Conservation (phyloP, 2,888 invertebrate species). For the Rosalia funebris region DNA sequence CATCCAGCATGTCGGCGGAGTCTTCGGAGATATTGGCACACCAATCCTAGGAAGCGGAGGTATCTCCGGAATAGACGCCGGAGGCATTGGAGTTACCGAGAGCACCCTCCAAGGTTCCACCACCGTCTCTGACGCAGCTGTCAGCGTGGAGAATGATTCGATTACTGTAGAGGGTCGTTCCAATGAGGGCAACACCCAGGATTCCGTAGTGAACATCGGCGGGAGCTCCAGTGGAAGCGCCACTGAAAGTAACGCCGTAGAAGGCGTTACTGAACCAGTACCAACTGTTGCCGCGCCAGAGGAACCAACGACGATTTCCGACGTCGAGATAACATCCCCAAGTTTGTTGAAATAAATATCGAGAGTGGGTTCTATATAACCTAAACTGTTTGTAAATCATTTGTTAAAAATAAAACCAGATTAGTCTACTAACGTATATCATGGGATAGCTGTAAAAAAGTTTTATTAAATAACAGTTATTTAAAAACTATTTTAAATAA, state of each 20-base stretch:
- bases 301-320: neutral
- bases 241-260: neutral
- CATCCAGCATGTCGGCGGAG: no score
- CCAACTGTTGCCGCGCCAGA: neutral
- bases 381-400: no score
- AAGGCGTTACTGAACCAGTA: neutral
- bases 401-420: no score
- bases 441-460: no score
- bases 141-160: constrained; percentile 32
- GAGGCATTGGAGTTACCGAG: neutral
- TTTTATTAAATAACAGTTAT: no score
- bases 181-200: constrained; percentile 8
- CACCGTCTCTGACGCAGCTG: constrained; percentile 1
- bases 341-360: neutral
- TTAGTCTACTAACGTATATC: no score
- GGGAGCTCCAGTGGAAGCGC: no score
- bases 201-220: no score
- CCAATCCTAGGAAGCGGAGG: constrained; percentile 1
- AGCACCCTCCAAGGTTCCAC: no score
- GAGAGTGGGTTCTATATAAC: no score
- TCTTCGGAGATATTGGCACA: neutral
- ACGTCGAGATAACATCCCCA: constrained; percentile 12
- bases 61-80: constrained; percentile 1
- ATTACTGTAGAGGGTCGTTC: constrained; percentile 31
- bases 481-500: no score